Percentiles rank a stretch among this genome's conserved stretches.
Evolutionary conservation across 1,140 invertebrate genomes (phyloP).

Genomic region (Drosophila simulans): DNA sequence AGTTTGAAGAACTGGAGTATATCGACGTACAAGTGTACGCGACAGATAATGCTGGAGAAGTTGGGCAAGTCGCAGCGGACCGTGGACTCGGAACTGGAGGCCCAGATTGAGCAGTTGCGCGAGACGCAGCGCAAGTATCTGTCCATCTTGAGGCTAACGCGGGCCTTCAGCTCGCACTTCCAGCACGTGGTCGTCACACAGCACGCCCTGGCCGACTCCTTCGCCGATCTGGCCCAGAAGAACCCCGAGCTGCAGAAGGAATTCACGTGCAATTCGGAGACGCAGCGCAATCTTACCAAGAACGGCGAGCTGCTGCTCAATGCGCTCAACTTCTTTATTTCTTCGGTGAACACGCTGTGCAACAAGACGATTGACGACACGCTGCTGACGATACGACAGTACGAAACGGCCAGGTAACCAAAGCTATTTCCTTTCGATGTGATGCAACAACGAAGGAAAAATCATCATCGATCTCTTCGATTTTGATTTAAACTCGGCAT

Average conservation of each 20-base stretch:
- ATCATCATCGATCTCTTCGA: no score
- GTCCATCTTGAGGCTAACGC: slow-evolving; percentile 93
- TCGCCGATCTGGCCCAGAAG: slow-evolving; percentile 97
- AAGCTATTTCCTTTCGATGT: background rate
- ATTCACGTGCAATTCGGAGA: slow-evolving; percentile 97
- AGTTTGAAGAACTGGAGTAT: slow-evolving; percentile 97
- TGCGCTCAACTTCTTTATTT: slow-evolving; percentile 98
- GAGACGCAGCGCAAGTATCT: slow-evolving; percentile 98
- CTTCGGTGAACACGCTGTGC: slow-evolving; percentile 96
- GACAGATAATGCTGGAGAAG: slow-evolving; percentile 97
- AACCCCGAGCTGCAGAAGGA: slow-evolving; percentile 97
- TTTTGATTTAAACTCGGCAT: background rate
- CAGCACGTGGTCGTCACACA: slow-evolving; percentile 95
- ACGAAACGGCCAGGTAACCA: slow-evolving; percentile 93
- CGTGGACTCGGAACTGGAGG: slow-evolving; percentile 92
- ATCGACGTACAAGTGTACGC: slow-evolving; percentile 98
- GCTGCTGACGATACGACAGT: slow-evolving; percentile 95
- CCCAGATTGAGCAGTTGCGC: slow-evolving; percentile 94
- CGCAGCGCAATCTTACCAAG: slow-evolving; percentile 95
- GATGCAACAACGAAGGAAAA: background rate
- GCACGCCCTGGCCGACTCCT: slow-evolving; percentile 86
- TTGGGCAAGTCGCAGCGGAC: slow-evolving; percentile 96
- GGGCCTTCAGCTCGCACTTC: slow-evolving; percentile 94
- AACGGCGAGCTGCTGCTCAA: slow-evolving; percentile 96
- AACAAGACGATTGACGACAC: slow-evolving; percentile 99